A percentile compares a stretch with the other conserved stretches of the same genome.
These are phyloP conservation scores for Marmota monax DNA, from an alignment of 2,113 vertebrate genomes.

Conservation along the genomic window DNA sequence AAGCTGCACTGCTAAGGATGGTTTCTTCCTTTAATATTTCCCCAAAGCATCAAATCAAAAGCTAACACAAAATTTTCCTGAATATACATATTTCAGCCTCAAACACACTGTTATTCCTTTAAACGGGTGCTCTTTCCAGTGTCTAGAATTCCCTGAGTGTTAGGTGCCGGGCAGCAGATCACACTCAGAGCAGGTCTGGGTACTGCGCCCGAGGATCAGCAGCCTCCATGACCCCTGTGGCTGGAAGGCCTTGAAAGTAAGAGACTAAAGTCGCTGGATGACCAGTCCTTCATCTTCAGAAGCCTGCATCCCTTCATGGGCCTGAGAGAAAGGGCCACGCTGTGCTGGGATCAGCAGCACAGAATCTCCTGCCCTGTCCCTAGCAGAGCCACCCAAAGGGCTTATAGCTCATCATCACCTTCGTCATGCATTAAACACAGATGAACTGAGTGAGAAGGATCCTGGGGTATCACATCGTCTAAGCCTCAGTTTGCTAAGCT, in stretches of 20 bases:
- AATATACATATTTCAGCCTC: neutral
- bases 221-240: no score
- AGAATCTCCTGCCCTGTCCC: accelerated
- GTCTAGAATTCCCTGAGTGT: neutral
- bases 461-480: no score
- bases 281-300: neutral
- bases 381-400: no score
- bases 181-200: no score
- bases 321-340: accelerated
- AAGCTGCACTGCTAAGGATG: neutral
- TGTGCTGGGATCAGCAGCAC: no score
- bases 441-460: accelerated
- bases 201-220: accelerated
- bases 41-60: neutral
- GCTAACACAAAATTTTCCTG: neutral
- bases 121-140: neutral
- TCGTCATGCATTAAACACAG: no score
- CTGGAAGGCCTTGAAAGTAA: neutral
- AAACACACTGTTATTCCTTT: neutral
- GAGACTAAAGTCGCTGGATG: no score
- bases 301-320: neutral
- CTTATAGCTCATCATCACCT: neutral
- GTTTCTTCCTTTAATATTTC: neutral
- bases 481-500: neutral
- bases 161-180: neutral